A percentile compares a stretch with the other conserved stretches of the same genome.
phyloP scores from a whole-genome alignment of 2,797 vertebrate genomes.

The Thaleichthys pacificus region DNA sequence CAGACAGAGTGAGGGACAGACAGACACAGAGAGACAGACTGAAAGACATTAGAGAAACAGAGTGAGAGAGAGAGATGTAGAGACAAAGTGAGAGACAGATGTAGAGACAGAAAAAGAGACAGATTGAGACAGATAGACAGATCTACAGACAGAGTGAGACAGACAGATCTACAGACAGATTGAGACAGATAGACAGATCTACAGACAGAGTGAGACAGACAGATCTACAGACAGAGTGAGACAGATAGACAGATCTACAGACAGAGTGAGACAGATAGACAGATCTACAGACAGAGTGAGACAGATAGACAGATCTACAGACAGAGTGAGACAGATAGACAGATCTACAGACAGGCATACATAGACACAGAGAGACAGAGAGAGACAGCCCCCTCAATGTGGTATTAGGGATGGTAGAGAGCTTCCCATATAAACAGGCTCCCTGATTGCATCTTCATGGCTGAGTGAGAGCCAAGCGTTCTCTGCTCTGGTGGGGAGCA shows the following conservation, averaged over 20 bases:
- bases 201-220: neutral
- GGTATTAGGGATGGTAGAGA: constrained; percentile 31
- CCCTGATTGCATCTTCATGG: constrained; percentile 60
- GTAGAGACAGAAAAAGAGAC: neutral
- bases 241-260: neutral
- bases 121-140: neutral
- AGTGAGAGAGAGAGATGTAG: neutral
- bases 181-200: neutral
- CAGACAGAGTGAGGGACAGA: too few relatives aligned
- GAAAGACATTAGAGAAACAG: constrained; percentile 9
- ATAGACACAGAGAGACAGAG: neutral
- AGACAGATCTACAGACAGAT: neutral
- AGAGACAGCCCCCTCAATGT: neutral
- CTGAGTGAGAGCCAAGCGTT: constrained; percentile 46
- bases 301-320: neutral
- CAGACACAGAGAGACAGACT: too few relatives aligned
- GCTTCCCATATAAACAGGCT: constrained; percentile 54
- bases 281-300: neutral
- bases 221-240: constrained; percentile 16
- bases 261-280: neutral
- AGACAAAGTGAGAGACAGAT: too few relatives aligned
- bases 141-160: neutral
- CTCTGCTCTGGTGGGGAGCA: constrained; percentile 7
- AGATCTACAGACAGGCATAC: neutral
- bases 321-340: too few relatives aligned